Base-by-base conservation (phyloP, 2,797 vertebrate species). In the Syndactyla subalaris region DNA sequence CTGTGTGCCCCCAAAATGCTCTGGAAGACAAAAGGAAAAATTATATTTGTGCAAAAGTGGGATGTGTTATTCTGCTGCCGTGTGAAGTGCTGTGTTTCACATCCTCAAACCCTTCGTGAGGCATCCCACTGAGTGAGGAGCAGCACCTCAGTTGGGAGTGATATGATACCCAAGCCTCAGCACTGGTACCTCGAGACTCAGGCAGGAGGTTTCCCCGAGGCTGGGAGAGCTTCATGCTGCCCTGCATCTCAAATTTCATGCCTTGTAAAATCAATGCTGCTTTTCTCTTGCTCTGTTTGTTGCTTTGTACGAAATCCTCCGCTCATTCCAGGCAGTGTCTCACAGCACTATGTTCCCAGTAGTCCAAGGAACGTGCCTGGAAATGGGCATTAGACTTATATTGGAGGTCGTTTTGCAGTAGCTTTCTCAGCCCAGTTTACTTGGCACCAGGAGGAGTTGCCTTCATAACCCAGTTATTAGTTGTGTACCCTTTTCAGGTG, bases 1-100 rank as follows among this genome's bases (percentile, higher is more conserved):
- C 58, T 18, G 19, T 63, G 19, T 89, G 66, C 79, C 89, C 93
- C 76, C 52, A 55, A 70, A 94, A 78, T 4, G 61, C 89, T 72
- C 29, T 32, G 70, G 75, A 89, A 94, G 72, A 95, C 93, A 95
- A 97, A 95, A 96, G 85, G 70, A 62, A 92, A 73, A 81, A 86
- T 70, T 62, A 3, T 55, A 30, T 49, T 72, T 73, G 67, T 76
- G 77, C 29, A 55, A 24, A 76, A 88, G 66, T 38, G 58, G 73
- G 77, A 58, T 55, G 59, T 12, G 26, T 88, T 88, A 19, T 48
- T 54, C 51, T 75, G 65, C 63, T 1, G 65, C 63, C 1, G 0
- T 43, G 61, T 5, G 7, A 68, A 72, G 30, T 39, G n/a, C 61
- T 68, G 79, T 5, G 1, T 57, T 84, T 81, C 46, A 73, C 36